Conservation (phyloP, 2,797 vertebrate genomes). For the Podargus strigoides region DNA sequence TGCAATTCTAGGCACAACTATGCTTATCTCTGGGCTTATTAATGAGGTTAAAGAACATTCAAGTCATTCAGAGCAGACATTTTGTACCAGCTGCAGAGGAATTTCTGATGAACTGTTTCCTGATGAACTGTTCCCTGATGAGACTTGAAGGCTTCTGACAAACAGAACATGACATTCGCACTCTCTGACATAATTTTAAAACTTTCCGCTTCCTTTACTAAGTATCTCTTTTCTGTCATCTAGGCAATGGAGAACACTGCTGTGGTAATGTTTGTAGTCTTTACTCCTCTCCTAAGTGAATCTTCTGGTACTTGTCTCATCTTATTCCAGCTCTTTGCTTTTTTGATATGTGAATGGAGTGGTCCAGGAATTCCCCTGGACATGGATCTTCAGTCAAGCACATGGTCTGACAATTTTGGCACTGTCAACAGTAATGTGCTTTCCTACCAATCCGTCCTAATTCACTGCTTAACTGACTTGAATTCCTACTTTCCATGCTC, state of each 20-base stretch:
- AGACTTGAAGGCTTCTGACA: neutral
- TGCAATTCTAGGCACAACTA: neutral
- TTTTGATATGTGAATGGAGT: neutral
- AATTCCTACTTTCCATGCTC: neutral
- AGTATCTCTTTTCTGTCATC: neutral
- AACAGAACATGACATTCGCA: neutral
- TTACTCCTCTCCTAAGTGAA: neutral
- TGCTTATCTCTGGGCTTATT: neutral
- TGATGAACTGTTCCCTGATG: conserved; percentile 28
- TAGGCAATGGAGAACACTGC: neutral
- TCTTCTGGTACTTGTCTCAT: neutral
- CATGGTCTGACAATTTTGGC: neutral
- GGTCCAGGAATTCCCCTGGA: neutral
- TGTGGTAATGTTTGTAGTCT: neutral
- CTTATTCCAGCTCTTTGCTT: neutral
- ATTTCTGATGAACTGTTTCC: conserved; percentile 23
- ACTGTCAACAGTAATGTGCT: neutral
- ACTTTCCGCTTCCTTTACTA: neutral
- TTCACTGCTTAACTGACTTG: neutral
- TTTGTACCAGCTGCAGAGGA: neutral
- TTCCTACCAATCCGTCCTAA: neutral
- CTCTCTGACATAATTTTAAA: neutral
- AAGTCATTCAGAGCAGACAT: neutral
- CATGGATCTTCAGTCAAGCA: neutral
- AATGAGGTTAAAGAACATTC: neutral